Evolutionary conservation across 2,113 vertebrate genomes (phyloP).

Genomic region (Panthera uncia): DNA sequence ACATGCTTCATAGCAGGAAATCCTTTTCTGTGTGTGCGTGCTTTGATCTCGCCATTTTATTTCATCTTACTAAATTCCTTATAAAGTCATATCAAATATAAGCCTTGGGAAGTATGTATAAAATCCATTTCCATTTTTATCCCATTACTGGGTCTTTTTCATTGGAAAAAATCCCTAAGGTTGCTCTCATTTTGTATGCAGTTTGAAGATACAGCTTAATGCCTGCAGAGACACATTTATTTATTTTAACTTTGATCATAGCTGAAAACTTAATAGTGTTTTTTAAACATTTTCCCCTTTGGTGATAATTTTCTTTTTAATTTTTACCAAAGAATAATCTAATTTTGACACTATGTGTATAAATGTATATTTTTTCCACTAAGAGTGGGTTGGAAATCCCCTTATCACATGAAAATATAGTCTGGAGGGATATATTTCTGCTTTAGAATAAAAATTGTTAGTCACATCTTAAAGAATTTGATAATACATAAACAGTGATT

Average conservation of each 20-base stretch:
- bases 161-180: constrained; percentile 66
- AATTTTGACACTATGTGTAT: neutral
- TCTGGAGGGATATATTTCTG: neutral
- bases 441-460: neutral
- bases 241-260: constrained; percentile 81
- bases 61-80: constrained; percentile 61
- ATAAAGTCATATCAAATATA: constrained; percentile 64
- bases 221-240: constrained; percentile 60
- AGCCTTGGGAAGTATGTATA: constrained; percentile 68
- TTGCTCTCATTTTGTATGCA: constrained; percentile 68
- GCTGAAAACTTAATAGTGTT: constrained; percentile 50
- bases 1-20: constrained; percentile 15
- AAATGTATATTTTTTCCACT: neutral
- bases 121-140: constrained; percentile 75
- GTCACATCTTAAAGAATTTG: neutral
- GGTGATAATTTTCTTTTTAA: neutral
- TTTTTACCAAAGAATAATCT: constrained; percentile 6
- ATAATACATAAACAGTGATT: neutral
- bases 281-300: constrained; percentile 15
- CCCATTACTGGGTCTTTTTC: constrained; percentile 76
- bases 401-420: constrained; percentile 26
- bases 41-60: constrained; percentile 68
- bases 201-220: constrained; percentile 74
- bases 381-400: neutral
- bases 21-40: neutral